Base-by-base conservation (phyloP, 2,797 vertebrate genomes). In the Melanotaenia maccullochi region DNA sequence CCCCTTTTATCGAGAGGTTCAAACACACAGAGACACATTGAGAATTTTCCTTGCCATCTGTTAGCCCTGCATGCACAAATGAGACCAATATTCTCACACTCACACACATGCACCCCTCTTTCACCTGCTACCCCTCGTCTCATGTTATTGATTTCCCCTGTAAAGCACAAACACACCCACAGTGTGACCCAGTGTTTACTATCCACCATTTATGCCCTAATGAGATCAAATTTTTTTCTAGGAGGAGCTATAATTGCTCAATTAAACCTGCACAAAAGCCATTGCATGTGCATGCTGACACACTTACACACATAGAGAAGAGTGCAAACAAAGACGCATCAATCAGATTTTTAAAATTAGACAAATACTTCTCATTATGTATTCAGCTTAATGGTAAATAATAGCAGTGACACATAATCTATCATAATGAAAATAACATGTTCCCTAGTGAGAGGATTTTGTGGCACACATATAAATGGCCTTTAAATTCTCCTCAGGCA, bases 131-230 rank as follows among this genome's bases (percentile, higher is more conserved):
- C 75, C 85, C 81, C 70, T 79, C 12, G 60, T 81, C 86, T 82
- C 84, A 85, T 89, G 85, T 83, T 82, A 73, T 79, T 71, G 60
- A 47, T n/a, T 75, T 76, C 67, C 71, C 71, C 75, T 66, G 14
- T 74, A 73, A 85, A 88, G 88, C 62, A 83, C 78, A 89, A 89
- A 90, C 81, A 87, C 74, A 79, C 66, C 71, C 84, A 85, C 79
- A 74, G 79, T 79, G 83, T 84, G 85, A 89, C 81, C 85, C 80
- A 84, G 75, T 79, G 81, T 85, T 91, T 88, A 79, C 84, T 74
- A 88, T 92, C 86, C 76, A 64, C 86, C 80, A 87, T 88, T 90
- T 90, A 88, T 79, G 84, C 87, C 71, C 78, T 92, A 90, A 93
- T 92, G 88, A 86, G 86, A 90, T 92, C 78, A 85, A 75, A 82